Evolutionary conservation across 2,797 vertebrate genomes (phyloP).

Genomic region (Chloroceryle inda): DNA sequence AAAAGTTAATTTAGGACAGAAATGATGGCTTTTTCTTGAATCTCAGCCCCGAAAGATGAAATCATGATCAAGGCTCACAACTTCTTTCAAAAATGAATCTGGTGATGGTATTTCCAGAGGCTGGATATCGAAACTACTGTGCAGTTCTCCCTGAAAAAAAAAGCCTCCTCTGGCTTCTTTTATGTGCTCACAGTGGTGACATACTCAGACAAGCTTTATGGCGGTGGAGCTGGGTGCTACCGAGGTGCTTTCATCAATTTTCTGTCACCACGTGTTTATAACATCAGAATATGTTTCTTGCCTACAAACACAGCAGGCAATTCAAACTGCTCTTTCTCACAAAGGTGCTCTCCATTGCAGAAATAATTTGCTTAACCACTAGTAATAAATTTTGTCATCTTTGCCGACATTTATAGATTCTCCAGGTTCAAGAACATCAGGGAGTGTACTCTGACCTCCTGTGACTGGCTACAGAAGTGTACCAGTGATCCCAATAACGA

Average conservation of each 20-base stretch:
- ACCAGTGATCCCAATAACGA: neutral
- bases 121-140: neutral
- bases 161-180: neutral
- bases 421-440: neutral
- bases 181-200: neutral
- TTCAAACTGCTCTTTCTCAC: neutral
- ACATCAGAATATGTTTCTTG: neutral
- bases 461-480: neutral
- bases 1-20: constrained; percentile 67
- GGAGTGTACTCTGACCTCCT: neutral
- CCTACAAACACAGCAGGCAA: neutral
- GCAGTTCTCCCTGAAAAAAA: neutral
- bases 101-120: neutral
- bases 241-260: neutral
- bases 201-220: neutral
- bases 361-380: neutral
- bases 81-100: constrained; percentile 2
- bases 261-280: neutral
- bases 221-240: neutral
- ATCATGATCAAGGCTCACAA: neutral
- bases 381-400: neutral
- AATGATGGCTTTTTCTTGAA: constrained; percentile 15
- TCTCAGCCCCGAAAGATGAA: constrained; percentile 4
- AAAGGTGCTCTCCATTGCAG: neutral
- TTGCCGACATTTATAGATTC: neutral